These are phyloP conservation scores for Leptinotarsa rubiginosa DNA, from an alignment of 2,888 invertebrate genomes.

Conservation along the genomic window DNA sequence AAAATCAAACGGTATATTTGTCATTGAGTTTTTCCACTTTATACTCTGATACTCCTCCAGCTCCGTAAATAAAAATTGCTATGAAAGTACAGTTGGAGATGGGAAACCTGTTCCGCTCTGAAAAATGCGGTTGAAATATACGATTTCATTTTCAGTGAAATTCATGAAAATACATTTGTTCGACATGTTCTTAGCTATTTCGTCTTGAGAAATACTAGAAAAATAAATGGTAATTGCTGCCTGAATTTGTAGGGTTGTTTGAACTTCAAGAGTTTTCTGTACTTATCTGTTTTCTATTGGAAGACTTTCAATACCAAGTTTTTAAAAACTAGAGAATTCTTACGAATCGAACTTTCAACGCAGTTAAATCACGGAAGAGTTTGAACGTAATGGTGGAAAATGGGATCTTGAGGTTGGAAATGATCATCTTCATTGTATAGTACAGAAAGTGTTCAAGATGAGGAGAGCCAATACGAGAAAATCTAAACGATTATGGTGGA, in stretches of 20 bases:
- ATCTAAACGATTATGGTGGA: too few relatives aligned
- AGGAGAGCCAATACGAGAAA: too few relatives aligned
- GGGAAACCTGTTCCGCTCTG: conserved; percentile 12
- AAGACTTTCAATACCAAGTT: not conserved
- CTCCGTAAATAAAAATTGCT: conserved; percentile 16
- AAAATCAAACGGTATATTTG: conserved; percentile 1
- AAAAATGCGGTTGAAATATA: conserved; percentile 16
- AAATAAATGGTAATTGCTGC: conserved; percentile 10
- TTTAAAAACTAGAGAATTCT: conserved; percentile 4
- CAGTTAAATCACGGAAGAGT: conserved; percentile 2
- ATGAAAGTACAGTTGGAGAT: conserved; percentile 1
- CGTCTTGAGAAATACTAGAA: conserved; percentile 2
- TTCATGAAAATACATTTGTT: conserved; percentile 18
- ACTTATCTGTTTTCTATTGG: conserved; percentile 14
- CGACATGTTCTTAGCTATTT: conserved; percentile 5
- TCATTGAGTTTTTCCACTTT: not conserved
- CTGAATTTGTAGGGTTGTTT: conserved; percentile 12
- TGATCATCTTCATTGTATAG: not conserved
- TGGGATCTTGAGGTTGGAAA: not conserved
- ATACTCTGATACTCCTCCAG: conserved; percentile 9
- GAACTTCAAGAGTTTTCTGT: conserved; percentile 7
- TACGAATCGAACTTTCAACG: conserved; percentile 9
- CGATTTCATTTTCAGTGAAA: conserved; percentile 12
- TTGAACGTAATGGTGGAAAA: not conserved
- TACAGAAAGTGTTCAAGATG: not conserved